Evolutionary conservation across 2,888 invertebrate species (phyloP), one percentile per base, ranked within the genome.

Genomic region (Troides aeacus): DNA sequence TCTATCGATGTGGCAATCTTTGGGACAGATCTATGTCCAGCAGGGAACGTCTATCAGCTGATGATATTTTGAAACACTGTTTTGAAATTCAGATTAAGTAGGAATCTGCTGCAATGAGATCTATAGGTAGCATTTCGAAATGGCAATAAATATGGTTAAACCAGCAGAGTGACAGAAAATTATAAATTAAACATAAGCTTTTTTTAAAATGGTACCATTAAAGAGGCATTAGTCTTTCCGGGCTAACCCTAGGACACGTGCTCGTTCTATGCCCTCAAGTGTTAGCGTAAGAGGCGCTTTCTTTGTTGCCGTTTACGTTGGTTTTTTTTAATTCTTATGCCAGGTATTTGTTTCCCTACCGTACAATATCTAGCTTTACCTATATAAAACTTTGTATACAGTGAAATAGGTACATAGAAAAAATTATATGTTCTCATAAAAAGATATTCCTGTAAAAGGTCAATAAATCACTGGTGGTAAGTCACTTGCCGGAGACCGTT

Each of bases 151-250:
- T 50, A 50, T 57, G 69, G 21, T 56, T 62, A 62, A 65, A 42
- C 30, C 62, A 65, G 24, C 61, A 56, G 60, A 56, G 24, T 24
- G 60, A 15, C 36, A 6, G n/a, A 46, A 64, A 68, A 69, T 56
- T 39, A 62, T 56, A 58, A 66, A 62, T 66, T 62, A 58, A 66
- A 64, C 23, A 21, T 69, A 64, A 56, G 42, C 53, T 61, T 58
- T 61, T 57, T 69, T 65, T 62, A 62, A 69, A 69, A 69, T 50
- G 65, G 42, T 24, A 58, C 62, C 65, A 69, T 69, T 66, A 69
- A 65, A 69, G 65, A 69, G 62, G 57, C 58, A 69, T 69, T 65
- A 69, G 69, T 66, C 65, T 62, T 68, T 68, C 58, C 58, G 57
- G 23, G 58, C 62, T 58, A 62, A 57, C 65, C n/a, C 69, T 69